Evolutionary conservation across 2,888 invertebrate species (phyloP).

Genomic region (Apodemia hepburni): DNA sequence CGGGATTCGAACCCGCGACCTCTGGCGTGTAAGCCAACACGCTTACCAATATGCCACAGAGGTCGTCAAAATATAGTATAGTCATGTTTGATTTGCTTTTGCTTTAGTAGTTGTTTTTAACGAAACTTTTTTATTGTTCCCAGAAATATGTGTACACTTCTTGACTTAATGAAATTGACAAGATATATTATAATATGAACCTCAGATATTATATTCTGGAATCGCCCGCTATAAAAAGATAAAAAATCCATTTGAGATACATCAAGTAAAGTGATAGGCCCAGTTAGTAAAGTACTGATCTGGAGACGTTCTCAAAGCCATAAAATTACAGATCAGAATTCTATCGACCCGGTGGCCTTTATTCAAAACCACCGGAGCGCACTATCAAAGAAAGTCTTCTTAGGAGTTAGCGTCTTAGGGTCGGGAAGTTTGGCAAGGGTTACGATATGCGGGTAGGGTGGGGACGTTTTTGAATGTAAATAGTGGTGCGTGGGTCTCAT

Average conservation of each 20-base stretch:
- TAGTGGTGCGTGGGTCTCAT: constrained; percentile 68
- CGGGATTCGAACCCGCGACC: too few species aligned
- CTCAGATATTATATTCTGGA: neutral
- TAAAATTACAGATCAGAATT: constrained; percentile 80
- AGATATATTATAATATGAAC: neutral
- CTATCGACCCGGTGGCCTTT: constrained; percentile 76
- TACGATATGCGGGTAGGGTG: constrained; percentile 66
- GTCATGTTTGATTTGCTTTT: too few species aligned
- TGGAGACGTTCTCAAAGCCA: constrained; percentile 71
- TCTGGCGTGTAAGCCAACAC: too few species aligned
- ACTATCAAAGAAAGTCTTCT: constrained; percentile 79
- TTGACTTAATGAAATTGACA: too few species aligned
- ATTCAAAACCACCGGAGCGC: constrained; percentile 71
- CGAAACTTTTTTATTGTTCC: too few species aligned
- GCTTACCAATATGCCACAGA: too few species aligned
- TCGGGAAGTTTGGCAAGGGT: constrained; percentile 75
- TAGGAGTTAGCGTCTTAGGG: constrained; percentile 77
- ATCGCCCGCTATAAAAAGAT: neutral
- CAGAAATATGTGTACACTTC: too few species aligned
- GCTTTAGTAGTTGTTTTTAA: too few species aligned
- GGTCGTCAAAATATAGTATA: too few species aligned
- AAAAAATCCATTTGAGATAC: constrained; percentile 42
- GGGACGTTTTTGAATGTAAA: constrained; percentile 77
- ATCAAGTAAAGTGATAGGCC: constrained; percentile 46
- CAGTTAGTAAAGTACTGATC: constrained; percentile 56